Evolutionary conservation across 2,888 invertebrate species (phyloP).

Genomic region (Habroteleia sp.): DNA sequence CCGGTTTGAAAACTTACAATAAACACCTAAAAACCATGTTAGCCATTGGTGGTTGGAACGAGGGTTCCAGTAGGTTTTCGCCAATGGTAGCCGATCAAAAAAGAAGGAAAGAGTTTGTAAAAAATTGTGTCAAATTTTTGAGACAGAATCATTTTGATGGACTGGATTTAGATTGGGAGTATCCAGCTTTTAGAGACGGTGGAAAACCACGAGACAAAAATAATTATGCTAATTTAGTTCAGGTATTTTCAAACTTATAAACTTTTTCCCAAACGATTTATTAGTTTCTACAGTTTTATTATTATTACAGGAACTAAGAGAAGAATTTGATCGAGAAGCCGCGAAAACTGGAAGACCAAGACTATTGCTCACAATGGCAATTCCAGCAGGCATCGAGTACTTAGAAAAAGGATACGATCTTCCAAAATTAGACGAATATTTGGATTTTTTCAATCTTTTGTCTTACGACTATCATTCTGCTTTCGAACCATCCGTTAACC

Average conservation of each 20-base stretch:
- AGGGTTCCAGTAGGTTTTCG: conserved; percentile 93
- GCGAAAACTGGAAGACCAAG: conserved; percentile 90
- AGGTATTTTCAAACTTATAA: conserved; percentile 81
- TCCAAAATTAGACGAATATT: conserved; percentile 91
- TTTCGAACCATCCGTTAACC: conserved; percentile 94
- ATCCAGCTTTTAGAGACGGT: conserved; percentile 89
- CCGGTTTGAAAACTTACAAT: conserved; percentile 95
- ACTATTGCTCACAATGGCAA: conserved; percentile 94
- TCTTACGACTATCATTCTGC: conserved; percentile 97
- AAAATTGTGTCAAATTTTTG: conserved; percentile 91
- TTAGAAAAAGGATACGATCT: conserved; percentile 97
- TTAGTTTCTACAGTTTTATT: too few relatives aligned
- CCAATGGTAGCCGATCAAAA: conserved; percentile 92
- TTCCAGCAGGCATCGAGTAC: conserved; percentile 96
- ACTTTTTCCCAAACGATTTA: background rate
- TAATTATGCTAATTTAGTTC: conserved; percentile 93
- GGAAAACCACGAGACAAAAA: conserved; percentile 89
- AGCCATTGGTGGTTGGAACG: conserved; percentile 97
- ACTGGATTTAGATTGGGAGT: conserved; percentile 95
- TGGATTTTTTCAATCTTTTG: conserved; percentile 95
- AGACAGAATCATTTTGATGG: conserved; percentile 96
- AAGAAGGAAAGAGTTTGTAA: conserved; percentile 90
- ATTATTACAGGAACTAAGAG: conserved; percentile 87
- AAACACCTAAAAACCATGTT: conserved; percentile 94
- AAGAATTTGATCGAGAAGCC: conserved; percentile 93